Evolutionary conservation across 2,797 vertebrate species (phyloP).

Genomic region (Sebastiscus tertius): DNA sequence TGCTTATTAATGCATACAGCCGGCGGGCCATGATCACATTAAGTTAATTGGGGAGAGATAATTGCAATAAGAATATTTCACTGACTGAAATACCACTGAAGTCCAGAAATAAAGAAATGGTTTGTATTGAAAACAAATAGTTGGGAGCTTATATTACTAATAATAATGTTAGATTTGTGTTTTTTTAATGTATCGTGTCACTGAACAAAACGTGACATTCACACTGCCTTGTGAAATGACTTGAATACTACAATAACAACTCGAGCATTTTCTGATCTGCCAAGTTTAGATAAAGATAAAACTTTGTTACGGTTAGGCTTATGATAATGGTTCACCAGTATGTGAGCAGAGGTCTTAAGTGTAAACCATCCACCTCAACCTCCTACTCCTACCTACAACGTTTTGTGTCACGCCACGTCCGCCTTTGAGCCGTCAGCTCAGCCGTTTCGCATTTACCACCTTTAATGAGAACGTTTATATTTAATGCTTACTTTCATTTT

Average conservation of each 20-base stretch:
- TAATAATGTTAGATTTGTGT: background rate
- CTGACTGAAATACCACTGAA: background rate
- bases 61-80: background rate
- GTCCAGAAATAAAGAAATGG: background rate
- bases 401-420: no score
- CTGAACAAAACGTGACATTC: background rate
- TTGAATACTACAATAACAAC: background rate
- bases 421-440: no score
- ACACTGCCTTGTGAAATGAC: background rate
- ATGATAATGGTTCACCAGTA: background rate
- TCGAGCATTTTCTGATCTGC: background rate
- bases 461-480: background rate
- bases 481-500: background rate
- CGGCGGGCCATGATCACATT: background rate
- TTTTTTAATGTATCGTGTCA: background rate
- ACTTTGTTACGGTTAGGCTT: background rate
- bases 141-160: background rate
- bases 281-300: background rate
- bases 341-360: background rate
- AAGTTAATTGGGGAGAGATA: constrained; percentile 7
- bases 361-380: background rate
- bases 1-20: constrained; percentile 4
- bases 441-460: no score
- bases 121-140: background rate
- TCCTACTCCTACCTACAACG: background rate